Evolutionary conservation across 2,888 invertebrate species (phyloP).

Genomic region (Nemotelus pantherinus): DNA sequence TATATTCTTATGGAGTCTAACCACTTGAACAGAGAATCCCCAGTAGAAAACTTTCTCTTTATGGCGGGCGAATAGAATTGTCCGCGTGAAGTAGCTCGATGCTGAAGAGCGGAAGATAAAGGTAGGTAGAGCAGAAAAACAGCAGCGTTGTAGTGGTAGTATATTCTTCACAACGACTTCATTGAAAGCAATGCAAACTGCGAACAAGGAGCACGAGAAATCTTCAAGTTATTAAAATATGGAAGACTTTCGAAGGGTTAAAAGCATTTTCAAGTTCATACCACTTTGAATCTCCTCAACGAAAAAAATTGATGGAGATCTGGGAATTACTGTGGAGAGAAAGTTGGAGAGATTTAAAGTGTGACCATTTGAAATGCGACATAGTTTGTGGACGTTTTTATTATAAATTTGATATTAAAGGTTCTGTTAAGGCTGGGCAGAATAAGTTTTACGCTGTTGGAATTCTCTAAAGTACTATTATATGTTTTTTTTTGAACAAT

Average conservation of each 20-base stretch:
- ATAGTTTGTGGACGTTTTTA: not conserved
- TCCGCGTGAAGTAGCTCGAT: not conserved
- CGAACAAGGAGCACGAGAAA: conserved; percentile 14
- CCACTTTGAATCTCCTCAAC: conserved; percentile 23
- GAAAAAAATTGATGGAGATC: conserved; percentile 22
- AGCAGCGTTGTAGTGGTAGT: not conserved
- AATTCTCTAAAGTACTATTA: too few relatives aligned
- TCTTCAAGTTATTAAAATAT: conserved; percentile 34
- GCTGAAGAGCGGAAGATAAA: not conserved
- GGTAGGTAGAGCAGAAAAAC: conserved; percentile 3
- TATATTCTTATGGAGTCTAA: conserved; percentile 36
- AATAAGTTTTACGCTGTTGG: too few relatives aligned
- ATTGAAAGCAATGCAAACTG: conserved; percentile 4
- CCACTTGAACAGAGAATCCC: conserved; percentile 26
- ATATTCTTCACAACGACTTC: conserved; percentile 8
- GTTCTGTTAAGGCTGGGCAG: too few relatives aligned
- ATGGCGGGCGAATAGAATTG: not conserved
- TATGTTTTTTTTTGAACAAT: too few relatives aligned
- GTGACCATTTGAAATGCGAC: not conserved
- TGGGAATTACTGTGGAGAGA: not conserved
- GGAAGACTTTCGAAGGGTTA: conserved; percentile 17
- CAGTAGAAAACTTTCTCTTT: conserved; percentile 31
- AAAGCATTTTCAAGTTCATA: conserved; percentile 34
- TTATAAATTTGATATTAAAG: not conserved
- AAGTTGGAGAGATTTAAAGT: not conserved